Conservation (phyloP, 1,140 invertebrate genomes). For the Tetramorium simillimum region DNA sequence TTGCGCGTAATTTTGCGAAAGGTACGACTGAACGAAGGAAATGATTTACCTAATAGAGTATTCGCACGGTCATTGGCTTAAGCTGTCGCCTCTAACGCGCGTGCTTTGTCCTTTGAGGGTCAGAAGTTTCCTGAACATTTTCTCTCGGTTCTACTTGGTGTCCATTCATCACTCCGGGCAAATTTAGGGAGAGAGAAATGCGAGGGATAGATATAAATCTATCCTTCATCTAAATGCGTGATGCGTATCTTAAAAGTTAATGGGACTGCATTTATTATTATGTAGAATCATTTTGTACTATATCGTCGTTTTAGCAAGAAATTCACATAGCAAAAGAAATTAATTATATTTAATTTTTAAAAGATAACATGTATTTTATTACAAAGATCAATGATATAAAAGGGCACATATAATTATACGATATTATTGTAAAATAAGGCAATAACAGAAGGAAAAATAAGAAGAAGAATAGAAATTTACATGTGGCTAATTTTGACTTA, state of each 20-base stretch:
- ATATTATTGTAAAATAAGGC: background rate
- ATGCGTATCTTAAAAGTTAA: constrained; percentile 17
- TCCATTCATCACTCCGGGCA: constrained; percentile 14
- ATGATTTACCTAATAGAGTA: constrained; percentile 29
- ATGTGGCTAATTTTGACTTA: background rate
- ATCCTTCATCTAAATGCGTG: background rate
- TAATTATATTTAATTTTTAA: background rate
- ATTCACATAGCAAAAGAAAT: background rate
- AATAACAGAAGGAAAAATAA: background rate
- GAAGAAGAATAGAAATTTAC: background rate
- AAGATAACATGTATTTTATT: background rate
- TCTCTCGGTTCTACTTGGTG: constrained; percentile 21
- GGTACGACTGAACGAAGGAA: background rate
- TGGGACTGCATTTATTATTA: background rate
- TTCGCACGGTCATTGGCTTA: constrained; percentile 14
- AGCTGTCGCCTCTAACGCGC: constrained; percentile 2
- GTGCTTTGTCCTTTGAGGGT: constrained; percentile 35
- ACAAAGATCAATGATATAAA: background rate
- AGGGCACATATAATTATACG: background rate
- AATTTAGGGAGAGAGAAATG: background rate
- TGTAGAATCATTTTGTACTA: background rate
- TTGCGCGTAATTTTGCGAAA: background rate
- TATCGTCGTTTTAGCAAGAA: background rate
- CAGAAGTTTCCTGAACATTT: constrained; percentile 55
- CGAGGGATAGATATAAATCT: background rate